A percentile compares a stretch with the other conserved stretches of the same genome.
These are phyloP conservation scores for Callithrix jacchus DNA, from an alignment of 2,113 vertebrate species.

Conservation along the genomic window DNA sequence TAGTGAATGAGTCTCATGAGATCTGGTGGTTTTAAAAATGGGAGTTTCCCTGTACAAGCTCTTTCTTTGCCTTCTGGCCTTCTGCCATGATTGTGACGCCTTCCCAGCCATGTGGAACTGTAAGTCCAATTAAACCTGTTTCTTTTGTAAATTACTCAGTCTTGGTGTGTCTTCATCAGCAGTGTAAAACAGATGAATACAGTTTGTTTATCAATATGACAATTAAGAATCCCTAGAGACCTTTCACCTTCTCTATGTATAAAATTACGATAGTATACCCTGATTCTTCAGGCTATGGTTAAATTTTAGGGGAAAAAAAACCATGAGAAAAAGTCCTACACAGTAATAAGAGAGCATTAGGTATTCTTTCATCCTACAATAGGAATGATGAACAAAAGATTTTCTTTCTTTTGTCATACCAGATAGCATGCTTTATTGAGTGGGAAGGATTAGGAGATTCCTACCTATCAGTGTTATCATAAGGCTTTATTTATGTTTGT, in stretches of 20 bases:
- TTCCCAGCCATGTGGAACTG: too few relatives aligned
- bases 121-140: too few relatives aligned
- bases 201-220: background rate
- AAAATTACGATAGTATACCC: constrained; percentile 5
- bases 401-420: constrained; percentile 1
- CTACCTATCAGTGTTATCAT: background rate
- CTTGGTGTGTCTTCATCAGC: too few relatives aligned
- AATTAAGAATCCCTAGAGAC: background rate
- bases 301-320: constrained; percentile 40
- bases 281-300: constrained; percentile 22
- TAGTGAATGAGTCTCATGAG: too few relatives aligned
- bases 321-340: background rate
- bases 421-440: constrained; percentile 27
- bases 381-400: constrained; percentile 20
- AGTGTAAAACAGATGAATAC: too few relatives aligned
- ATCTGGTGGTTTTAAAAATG: too few relatives aligned
- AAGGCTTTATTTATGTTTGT: constrained; percentile 30
- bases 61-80: too few relatives aligned
- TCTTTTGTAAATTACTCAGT: too few relatives aligned
- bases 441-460: constrained; percentile 37
- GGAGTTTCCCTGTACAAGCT: too few relatives aligned
- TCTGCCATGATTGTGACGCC: too few relatives aligned
- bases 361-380: background rate
- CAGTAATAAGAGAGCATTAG: background rate
- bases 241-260: background rate